Conservation (phyloP, 1,140 invertebrate species). For the Sycophila sp. region DNA sequence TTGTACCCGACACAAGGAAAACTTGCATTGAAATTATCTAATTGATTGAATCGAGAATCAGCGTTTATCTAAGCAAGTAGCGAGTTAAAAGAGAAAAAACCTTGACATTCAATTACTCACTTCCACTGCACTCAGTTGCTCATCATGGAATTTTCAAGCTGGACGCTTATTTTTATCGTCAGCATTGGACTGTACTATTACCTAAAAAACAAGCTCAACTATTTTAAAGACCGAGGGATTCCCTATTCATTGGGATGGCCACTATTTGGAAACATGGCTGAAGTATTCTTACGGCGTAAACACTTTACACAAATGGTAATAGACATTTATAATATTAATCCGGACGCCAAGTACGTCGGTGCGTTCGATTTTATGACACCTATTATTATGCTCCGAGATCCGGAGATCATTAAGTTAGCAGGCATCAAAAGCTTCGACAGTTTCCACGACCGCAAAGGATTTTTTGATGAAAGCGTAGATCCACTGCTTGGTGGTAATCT, state of each 20-base stretch:
- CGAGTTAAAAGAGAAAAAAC: too few relatives aligned
- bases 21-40: too few relatives aligned
- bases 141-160: too few relatives aligned
- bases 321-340: conserved; percentile 38
- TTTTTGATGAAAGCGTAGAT: conserved; percentile 62
- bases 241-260: conserved; percentile 39
- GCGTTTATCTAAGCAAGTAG: too few relatives aligned
- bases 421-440: conserved; percentile 74
- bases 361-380: conserved; percentile 68
- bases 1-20: too few relatives aligned
- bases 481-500: conserved; percentile 68
- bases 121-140: too few relatives aligned
- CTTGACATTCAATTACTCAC: too few relatives aligned
- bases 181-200: conserved; percentile 23
- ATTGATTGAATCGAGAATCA: too few relatives aligned
- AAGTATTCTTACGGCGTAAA: conserved; percentile 18
- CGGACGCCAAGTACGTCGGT: conserved; percentile 60
- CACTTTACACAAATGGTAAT: conserved; percentile 34
- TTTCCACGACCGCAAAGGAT: conserved; percentile 68
- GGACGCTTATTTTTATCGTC: too few relatives aligned
- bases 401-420: conserved; percentile 68
- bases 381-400: conserved; percentile 69
- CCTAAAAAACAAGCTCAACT: conserved; percentile 29
- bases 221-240: conserved; percentile 38
- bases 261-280: conserved; percentile 41